Base-by-base conservation (phyloP, 2,797 vertebrate species). In the Coranthus polyacanthus region DNA sequence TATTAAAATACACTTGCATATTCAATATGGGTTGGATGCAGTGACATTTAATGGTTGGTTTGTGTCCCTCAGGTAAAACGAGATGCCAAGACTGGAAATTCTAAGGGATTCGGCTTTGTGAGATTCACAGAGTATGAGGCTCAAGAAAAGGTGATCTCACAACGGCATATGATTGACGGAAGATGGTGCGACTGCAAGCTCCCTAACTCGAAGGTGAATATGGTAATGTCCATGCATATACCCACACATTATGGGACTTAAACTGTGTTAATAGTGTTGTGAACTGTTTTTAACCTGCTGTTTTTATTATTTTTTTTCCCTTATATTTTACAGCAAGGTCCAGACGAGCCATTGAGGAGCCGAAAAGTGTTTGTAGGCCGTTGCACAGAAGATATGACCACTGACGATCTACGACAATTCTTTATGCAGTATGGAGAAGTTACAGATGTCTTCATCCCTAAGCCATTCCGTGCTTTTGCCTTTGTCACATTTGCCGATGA, bases 121-220 rank as follows among this genome's bases (percentile, higher is more conserved):
- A 95, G 98, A 43, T 99, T 99, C 83, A 95, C 96, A 9, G 98
- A 99, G 47, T 98, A 98, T 4, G 98, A 99, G 80, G 93, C 95
- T n/a, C 98, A 99, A 77, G 96, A 96, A 76, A 99, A 99, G 88
- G 98, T 98, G 2, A 95, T 98, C 92, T 95, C 97, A 15, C 98
- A 99, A 86, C 94, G 97, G 29, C 98, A 99, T 75, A 99, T 99
- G 98, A 99, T 99, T 45, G 98, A 99, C 11, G 98, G 98, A 10
- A 93, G 98, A 72, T 99, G 97, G 98, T 99, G 98, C 43, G 98
- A 99, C 90, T 99, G 98, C 88, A 99, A 99, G 81, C 96, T 98
- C 20, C 98, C 98, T 22, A 99, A 99, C 88, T 99, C 98, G 56
- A 91, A 92, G 89, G 91, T 90, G 68, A 75, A 88, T 90, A 64